These are phyloP conservation scores for Biston stratarius DNA, from an alignment of 2,888 invertebrate species.

Conservation along the genomic window DNA sequence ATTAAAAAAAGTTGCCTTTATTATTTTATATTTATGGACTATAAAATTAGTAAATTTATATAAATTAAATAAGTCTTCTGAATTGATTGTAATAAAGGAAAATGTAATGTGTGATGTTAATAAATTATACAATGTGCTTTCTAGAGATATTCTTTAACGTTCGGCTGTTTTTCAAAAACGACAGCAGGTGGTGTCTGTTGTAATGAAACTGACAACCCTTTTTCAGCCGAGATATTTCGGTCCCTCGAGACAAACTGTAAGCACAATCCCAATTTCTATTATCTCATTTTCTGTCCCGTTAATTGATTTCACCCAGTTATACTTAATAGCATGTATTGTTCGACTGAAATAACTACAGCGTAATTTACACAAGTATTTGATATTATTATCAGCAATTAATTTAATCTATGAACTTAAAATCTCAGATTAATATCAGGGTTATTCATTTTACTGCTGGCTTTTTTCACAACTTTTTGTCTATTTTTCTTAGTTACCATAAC, in stretches of 20 bases:
- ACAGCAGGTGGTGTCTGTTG: constrained; percentile 50
- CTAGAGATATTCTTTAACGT: constrained; percentile 9
- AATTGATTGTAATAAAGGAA: too few relatives aligned
- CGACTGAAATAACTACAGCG: constrained; percentile 12
- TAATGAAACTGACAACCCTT: constrained; percentile 50
- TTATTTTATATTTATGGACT: too few relatives aligned
- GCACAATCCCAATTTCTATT: constrained; percentile 21
- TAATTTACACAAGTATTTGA: constrained; percentile 20
- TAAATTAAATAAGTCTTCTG: too few relatives aligned
- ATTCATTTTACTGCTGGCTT: constrained; percentile 54
- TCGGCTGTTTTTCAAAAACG: constrained; percentile 49
- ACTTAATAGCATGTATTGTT: constrained; percentile 30
- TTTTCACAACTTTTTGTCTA: constrained; percentile 53
- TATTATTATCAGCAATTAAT: constrained; percentile 6
- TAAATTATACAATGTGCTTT: too few relatives aligned
- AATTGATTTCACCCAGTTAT: constrained; percentile 45
- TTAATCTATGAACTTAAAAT: constrained; percentile 8
- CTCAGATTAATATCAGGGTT: constrained; percentile 20
- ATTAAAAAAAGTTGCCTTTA: too few relatives aligned
- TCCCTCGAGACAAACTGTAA: constrained; percentile 41
- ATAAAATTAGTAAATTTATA: too few relatives aligned
- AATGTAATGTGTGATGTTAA: too few relatives aligned
- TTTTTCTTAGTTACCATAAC: constrained; percentile 52
- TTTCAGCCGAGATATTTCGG: constrained; percentile 31
- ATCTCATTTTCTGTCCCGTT: constrained; percentile 15